Percentiles rank a stretch among this genome's conserved stretches.
Evolutionary conservation across 2,888 invertebrate genomes (phyloP).

Genomic region (Caradrina clavipalpis): DNA sequence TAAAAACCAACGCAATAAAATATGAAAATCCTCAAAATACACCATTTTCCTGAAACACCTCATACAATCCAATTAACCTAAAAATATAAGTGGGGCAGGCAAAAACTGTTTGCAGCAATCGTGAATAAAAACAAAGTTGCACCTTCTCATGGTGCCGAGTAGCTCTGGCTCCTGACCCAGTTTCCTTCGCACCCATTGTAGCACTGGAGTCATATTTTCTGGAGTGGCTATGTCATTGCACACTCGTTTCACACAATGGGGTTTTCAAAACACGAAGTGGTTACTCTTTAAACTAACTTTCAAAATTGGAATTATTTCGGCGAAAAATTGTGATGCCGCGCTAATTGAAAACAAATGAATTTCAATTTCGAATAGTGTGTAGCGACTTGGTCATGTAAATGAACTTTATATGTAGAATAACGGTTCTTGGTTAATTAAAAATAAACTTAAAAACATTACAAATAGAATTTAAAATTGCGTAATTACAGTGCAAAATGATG

Average conservation of each 20-base stretch:
- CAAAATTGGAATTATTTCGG: conserved; percentile 14
- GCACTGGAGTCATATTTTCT: conserved; percentile 69
- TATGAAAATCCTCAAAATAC: conserved; percentile 29
- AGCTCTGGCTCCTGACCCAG: conserved; percentile 68
- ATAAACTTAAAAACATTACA: too few species aligned
- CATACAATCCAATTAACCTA: conserved; percentile 62
- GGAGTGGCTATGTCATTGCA: conserved; percentile 67
- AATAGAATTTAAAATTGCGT: too few species aligned
- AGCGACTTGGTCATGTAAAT: too few species aligned
- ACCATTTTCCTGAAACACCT: conserved; percentile 46
- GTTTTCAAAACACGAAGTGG: conserved; percentile 28
- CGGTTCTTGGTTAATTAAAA: too few species aligned
- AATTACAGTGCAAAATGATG: background rate
- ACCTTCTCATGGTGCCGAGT: conserved; percentile 58
- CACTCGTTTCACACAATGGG: conserved; percentile 49
- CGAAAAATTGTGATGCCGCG: background rate
- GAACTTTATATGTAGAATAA: background rate
- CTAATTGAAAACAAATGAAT: conserved; percentile 6
- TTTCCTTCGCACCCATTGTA: conserved; percentile 64
- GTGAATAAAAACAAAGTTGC: conserved; percentile 62
- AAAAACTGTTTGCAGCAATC: conserved; percentile 57
- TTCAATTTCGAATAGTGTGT: background rate
- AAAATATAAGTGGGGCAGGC: conserved; percentile 59
- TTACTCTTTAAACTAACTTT: conserved; percentile 13
- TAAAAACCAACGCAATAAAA: conserved; percentile 16